These are phyloP conservation scores for Carcina quercana DNA, from an alignment of 2,888 invertebrate genomes.

Conservation along the genomic window DNA sequence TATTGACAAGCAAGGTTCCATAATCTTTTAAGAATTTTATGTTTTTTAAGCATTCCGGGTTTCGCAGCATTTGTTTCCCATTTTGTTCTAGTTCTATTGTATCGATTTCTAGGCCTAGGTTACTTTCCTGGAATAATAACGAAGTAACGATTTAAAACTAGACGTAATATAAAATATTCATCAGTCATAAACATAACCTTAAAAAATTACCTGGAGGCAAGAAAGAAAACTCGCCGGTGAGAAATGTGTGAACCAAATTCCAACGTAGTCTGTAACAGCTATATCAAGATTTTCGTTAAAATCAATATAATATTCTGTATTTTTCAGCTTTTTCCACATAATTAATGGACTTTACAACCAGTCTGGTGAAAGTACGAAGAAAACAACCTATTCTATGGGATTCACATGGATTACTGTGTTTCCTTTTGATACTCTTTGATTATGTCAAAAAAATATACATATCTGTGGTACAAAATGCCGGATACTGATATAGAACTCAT, in stretches of 20 bases:
- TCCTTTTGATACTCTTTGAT: not conserved
- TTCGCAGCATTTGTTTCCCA: conserved; percentile 33
- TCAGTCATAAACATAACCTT: not conserved
- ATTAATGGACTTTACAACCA: conserved; percentile 2
- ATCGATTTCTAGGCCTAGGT: conserved; percentile 14
- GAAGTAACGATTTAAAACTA: not conserved
- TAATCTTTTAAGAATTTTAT: conserved; percentile 22
- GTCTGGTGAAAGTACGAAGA: not conserved
- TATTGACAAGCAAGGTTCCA: conserved; percentile 22
- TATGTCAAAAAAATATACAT: too few species aligned
- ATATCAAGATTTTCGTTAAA: conserved; percentile 26
- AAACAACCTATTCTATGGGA: not conserved
- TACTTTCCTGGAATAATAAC: conserved; percentile 2
- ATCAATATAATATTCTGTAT: conserved; percentile 22
- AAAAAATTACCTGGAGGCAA: conserved; percentile 31
- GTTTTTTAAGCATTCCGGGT: conserved; percentile 31
- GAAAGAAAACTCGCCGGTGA: conserved; percentile 28
- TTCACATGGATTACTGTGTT: not conserved
- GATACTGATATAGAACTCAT: not conserved
- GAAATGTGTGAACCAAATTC: conserved; percentile 30
- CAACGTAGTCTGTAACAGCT: conserved; percentile 34
- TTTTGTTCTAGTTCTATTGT: conserved; percentile 34
- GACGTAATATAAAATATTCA: not conserved
- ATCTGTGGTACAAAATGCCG: too few species aligned
- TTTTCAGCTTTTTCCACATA: conserved; percentile 34